Percentiles rank a stretch among this genome's conserved stretches.
phyloP scores from a whole-genome alignment of 2,888 invertebrate genomes.

The Sinhomidia bicolor region DNA sequence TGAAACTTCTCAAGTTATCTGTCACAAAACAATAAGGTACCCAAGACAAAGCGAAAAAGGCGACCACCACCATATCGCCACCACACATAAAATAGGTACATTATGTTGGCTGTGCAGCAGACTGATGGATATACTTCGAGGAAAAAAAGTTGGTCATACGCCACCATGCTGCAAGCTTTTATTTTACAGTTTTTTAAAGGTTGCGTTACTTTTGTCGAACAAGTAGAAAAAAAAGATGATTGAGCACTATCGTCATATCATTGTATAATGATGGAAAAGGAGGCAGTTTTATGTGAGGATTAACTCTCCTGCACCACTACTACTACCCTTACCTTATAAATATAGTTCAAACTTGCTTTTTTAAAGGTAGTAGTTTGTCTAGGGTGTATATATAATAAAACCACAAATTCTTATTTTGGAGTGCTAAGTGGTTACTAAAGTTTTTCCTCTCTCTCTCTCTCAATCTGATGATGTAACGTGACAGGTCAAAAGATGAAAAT shows the following conservation, averaged over 20 bases:
- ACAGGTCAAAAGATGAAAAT: slow-evolving; percentile 78
- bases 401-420: slow-evolving; percentile 26
- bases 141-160: slow-evolving; percentile 1
- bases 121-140: slow-evolving; percentile 20
- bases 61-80: slow-evolving; percentile 50
- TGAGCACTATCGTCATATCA: slow-evolving; percentile 68
- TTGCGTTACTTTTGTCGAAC: slow-evolving; percentile 18
- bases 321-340: neutral
- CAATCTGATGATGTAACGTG: slow-evolving; percentile 53
- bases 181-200: too few species aligned
- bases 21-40: slow-evolving; percentile 75
- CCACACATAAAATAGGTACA: neutral
- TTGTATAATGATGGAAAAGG: slow-evolving; percentile 60
- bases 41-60: slow-evolving; percentile 33
- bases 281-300: slow-evolving; percentile 42
- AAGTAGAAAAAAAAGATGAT: slow-evolving; percentile 64
- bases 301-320: too few species aligned
- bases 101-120: too few species aligned
- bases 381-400: slow-evolving; percentile 48
- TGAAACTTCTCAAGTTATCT: slow-evolving; percentile 73
- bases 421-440: slow-evolving; percentile 58
- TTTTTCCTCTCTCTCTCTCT: slow-evolving; percentile 51
- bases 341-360: slow-evolving; percentile 20
- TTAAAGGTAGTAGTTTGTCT: too few species aligned
- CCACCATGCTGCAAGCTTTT: neutral